Conservation (phyloP, 2,888 invertebrate species). For the Oxystoma pomonae region DNA sequence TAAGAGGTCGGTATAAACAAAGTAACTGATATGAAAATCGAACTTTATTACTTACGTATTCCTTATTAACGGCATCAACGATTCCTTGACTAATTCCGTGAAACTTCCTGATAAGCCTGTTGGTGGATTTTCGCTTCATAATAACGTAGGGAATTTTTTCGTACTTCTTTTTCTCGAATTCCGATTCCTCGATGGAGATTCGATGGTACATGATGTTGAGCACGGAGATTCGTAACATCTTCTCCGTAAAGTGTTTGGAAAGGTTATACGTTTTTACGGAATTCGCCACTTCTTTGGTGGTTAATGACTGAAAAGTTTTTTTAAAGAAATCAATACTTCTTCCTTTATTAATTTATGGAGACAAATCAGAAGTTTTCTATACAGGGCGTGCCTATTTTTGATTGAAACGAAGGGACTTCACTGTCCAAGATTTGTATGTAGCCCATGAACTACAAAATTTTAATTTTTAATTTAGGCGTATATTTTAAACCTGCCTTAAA, state of each 20-base stretch:
- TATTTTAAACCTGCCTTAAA: too few relatives aligned
- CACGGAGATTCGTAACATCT: conserved; percentile 13
- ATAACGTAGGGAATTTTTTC: conserved; percentile 12
- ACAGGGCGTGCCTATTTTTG: too few relatives aligned
- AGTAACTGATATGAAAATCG: too few relatives aligned
- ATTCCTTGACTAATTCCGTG: conserved; percentile 10
- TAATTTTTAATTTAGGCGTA: too few relatives aligned
- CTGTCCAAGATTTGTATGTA: too few relatives aligned
- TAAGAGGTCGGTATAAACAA: too few relatives aligned
- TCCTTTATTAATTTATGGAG: too few relatives aligned
- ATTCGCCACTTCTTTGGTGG: conserved; percentile 1
- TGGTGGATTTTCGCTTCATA: conserved; percentile 13
- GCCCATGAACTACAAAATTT: too few relatives aligned
- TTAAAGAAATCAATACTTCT: too few relatives aligned
- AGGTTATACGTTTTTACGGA: conserved; percentile 12
- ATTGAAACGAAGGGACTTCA: too few relatives aligned
- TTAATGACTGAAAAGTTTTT: neutral
- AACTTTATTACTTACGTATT: conserved; percentile 17
- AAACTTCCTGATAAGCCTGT: conserved; percentile 12
- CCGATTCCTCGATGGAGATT: conserved; percentile 12
- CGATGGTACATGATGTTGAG: conserved; percentile 17
- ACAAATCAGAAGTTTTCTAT: too few relatives aligned
- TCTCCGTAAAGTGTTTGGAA: conserved; percentile 15
- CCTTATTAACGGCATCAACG: conserved; percentile 20
- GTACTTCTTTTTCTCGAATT: conserved; percentile 14